phyloP scores from a whole-genome alignment of 2,888 invertebrate species.

The Ptilodon capucinus region DNA sequence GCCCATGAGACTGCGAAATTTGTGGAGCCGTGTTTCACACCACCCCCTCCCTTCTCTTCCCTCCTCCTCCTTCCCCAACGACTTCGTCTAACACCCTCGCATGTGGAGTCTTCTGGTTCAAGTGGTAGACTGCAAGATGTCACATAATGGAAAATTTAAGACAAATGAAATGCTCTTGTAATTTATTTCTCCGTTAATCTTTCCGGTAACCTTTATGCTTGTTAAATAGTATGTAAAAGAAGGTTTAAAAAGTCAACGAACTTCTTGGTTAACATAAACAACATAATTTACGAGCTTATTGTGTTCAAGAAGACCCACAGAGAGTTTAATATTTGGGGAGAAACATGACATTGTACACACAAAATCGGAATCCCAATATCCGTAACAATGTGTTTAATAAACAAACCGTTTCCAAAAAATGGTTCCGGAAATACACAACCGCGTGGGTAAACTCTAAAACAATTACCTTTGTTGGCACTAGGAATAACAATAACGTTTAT shows the following conservation, averaged over 20 bases:
- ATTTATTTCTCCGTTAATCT: no score
- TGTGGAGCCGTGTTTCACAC: constrained; percentile 55
- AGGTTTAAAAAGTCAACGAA: no score
- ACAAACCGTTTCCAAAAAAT: constrained; percentile 27
- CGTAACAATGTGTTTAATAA: constrained; percentile 23
- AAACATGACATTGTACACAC: neutral
- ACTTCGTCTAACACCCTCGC: constrained; percentile 40
- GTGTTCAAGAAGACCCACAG: neutral
- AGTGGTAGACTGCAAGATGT: constrained; percentile 32
- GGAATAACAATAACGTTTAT: constrained; percentile 77
- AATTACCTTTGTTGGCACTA: constrained; percentile 67
- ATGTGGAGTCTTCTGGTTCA: constrained; percentile 33
- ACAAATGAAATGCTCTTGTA: constrained; percentile 4
- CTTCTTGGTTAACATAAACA: no score
- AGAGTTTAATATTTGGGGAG: neutral
- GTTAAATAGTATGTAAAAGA: no score
- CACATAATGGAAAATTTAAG: constrained; percentile 19
- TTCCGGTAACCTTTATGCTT: no score
- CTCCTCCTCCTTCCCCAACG: constrained; percentile 17
- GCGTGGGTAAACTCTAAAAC: constrained; percentile 60
- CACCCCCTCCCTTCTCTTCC: constrained; percentile 32
- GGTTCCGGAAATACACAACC: constrained; percentile 36
- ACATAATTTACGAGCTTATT: neutral
- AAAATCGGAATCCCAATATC: neutral
- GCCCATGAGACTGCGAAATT: constrained; percentile 67